These are phyloP conservation scores for Nymphicus hollandicus DNA, from an alignment of 2,113 vertebrate genomes.

Conservation along the genomic window DNA sequence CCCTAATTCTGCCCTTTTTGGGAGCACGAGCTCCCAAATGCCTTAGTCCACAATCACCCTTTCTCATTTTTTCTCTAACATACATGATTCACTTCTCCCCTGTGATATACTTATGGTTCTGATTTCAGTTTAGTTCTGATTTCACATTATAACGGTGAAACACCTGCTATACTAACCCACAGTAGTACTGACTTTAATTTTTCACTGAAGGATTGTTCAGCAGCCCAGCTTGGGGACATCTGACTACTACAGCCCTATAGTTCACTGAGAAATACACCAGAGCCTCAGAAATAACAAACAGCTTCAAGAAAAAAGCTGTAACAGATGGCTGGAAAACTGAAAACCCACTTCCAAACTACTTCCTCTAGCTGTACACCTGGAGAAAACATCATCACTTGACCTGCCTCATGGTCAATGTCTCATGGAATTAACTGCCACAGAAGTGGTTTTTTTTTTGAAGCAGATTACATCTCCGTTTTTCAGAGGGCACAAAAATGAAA, in stretches of 20 bases:
- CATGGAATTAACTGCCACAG: background rate
- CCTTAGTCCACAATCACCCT: background rate
- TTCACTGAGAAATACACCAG: background rate
- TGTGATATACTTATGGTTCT: background rate
- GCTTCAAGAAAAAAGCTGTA: background rate
- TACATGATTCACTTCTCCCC: background rate
- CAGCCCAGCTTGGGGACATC: background rate
- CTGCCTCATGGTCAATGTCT: fast-evolving
- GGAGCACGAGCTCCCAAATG: background rate
- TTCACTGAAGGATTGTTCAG: background rate
- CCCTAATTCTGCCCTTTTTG: background rate
- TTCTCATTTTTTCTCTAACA: background rate
- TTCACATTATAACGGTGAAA: background rate
- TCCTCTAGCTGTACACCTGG: background rate
- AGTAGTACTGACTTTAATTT: background rate
- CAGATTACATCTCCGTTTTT: background rate
- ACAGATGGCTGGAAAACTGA: background rate
- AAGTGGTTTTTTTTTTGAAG: background rate
- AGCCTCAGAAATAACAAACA: background rate
- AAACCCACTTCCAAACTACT: background rate
- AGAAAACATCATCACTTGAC: background rate
- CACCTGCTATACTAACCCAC: background rate
- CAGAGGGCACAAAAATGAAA: background rate
- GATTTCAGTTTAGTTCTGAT: background rate
- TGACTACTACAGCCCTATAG: background rate